These are phyloP conservation scores for Poecilia gillii DNA, from an alignment of 2,797 vertebrate genomes.

Conservation along the genomic window DNA sequence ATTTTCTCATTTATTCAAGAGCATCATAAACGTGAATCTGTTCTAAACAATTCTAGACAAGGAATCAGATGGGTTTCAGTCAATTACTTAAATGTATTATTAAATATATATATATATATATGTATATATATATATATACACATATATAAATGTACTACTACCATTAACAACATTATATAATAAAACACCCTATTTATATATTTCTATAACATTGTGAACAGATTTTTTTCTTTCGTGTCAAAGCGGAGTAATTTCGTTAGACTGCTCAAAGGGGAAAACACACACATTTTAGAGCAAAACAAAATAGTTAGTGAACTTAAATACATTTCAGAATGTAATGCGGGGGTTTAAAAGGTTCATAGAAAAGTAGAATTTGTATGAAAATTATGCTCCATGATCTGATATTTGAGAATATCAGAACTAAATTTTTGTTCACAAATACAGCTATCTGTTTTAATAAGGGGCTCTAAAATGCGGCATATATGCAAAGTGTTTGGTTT, in stretches of 20 bases:
- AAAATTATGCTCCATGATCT: not conserved
- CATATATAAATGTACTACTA: not conserved
- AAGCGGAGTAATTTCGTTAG: not conserved
- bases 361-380: not conserved
- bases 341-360: too few relatives aligned
- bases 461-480: not conserved
- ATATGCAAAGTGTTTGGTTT: constrained; percentile 15
- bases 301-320: too few relatives aligned
- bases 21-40: not conserved
- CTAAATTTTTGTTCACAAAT: not conserved
- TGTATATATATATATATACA: too few relatives aligned
- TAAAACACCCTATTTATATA: not conserved
- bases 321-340: too few relatives aligned
- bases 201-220: not conserved
- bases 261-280: not conserved
- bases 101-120: not conserved
- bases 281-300: not conserved
- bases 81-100: not conserved
- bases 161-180: not conserved
- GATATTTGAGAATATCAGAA: not conserved
- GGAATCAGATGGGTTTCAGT: not conserved
- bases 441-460: not conserved
- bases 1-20: not conserved
- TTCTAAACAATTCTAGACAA: not conserved
- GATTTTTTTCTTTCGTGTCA: not conserved